Conservation (phyloP, 2,888 invertebrate genomes). For the Mythimna loreyi region DNA sequence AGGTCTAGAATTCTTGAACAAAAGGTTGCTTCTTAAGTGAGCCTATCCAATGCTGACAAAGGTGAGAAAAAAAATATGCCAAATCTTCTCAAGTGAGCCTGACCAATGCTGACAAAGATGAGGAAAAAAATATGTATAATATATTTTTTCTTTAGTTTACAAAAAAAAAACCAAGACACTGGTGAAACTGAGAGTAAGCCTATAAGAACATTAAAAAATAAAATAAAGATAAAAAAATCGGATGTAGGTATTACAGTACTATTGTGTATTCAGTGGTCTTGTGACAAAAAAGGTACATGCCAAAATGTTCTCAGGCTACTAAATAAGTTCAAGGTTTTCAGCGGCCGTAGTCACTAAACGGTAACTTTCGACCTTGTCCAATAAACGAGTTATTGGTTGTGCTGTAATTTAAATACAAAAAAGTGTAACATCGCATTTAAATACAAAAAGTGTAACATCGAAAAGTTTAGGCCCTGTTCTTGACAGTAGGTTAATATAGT, state of each 20-base stretch:
- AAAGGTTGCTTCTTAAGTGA: background rate
- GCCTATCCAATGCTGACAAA: too few relatives aligned
- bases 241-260: background rate
- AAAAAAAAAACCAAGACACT: too few relatives aligned
- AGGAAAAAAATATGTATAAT: slow-evolving; percentile 3
- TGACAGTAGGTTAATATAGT: too few relatives aligned
- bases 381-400: background rate
- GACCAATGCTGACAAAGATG: too few relatives aligned
- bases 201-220: too few relatives aligned
- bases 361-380: slow-evolving; percentile 43
- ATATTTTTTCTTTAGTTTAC: too few relatives aligned
- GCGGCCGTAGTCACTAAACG: slow-evolving; percentile 35
- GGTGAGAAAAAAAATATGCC: background rate
- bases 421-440: too few relatives aligned
- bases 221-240: slow-evolving; percentile 1
- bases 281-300: slow-evolving; percentile 32
- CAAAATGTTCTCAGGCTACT: slow-evolving; percentile 23
- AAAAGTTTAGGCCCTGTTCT: background rate
- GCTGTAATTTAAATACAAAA: background rate
- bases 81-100: too few relatives aligned
- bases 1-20: background rate
- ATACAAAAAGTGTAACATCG: background rate
- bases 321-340: slow-evolving; percentile 59
- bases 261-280: slow-evolving; percentile 10
- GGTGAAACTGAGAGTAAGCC: background rate